Base-by-base conservation (phyloP, 2,888 invertebrate genomes). In the Acrocyrtus sp. region DNA sequence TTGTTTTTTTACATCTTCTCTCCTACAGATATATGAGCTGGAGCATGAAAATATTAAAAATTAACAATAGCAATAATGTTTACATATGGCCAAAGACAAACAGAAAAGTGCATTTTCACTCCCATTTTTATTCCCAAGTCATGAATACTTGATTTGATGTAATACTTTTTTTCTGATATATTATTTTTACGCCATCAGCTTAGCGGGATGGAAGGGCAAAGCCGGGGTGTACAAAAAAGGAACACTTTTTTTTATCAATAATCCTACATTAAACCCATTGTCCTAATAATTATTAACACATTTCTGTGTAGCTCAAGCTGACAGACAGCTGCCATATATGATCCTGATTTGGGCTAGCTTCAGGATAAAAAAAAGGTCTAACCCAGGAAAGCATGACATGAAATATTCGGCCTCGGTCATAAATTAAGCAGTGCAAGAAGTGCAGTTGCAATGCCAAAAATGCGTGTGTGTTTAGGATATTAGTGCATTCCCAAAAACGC, bases 241-340 rank as follows among this genome's bases (percentile, higher is more conserved):
- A 34, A 34, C 6, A 12, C 34, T 34, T 34, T 34, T 34, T 34
- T 34, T 34, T 34, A 34, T 34, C 34, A 34, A 34, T 34, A 34
- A 34, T 34, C 34, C 34, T 34, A 5, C 34, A 34, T 12, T 12
- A 34, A 34, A 34, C 5, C 12, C 34, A 34, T 34, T 34, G 34
- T 34, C 34, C 34, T 12, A n/a, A 8, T 34, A 34, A 34, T 34
- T 34, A 12, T 34, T 34, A 34, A 8, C 12, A 34, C 34, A 34
- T 5, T n/a, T 34, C 34, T 34, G 34, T 5, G 53, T 26, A n/a
- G n/a, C 17, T 53, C 41, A 21, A 43, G 63, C 34, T 53, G 53
- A 63, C 22, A 27, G 41, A 63, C 63, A 63, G 41, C 63, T 63
- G 63, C 54, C 45, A 21, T 47, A 26, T 48, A 29, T 34, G 6